phyloP scores from a whole-genome alignment of 2,113 vertebrate species.

The Pollimyrus isidori region DNA sequence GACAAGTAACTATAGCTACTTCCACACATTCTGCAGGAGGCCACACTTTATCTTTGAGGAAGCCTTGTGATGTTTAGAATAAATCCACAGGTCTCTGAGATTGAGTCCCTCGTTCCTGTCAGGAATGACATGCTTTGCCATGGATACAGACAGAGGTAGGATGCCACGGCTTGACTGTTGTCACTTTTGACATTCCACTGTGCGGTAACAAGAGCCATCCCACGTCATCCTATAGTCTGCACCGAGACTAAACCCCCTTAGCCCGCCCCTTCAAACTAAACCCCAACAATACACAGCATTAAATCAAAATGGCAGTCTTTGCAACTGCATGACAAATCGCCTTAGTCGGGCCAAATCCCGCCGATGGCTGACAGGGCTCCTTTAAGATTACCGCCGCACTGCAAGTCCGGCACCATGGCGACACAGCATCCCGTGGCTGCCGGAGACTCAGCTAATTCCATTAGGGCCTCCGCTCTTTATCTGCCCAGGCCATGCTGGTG shows the following conservation, averaged over 20 bases:
- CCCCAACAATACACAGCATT: not conserved
- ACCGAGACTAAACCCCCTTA: not conserved
- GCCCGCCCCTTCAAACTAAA: not conserved
- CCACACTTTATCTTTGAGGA: not conserved
- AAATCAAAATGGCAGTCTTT: conserved; percentile 8
- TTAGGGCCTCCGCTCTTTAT: conserved; percentile 26
- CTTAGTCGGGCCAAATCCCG: conserved; percentile 14
- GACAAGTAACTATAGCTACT: not conserved
- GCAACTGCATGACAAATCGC: conserved; percentile 25
- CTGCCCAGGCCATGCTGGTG: not conserved
- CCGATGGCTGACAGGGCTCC: not conserved
- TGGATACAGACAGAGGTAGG: not conserved
- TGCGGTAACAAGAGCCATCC: not conserved
- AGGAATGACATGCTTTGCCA: not conserved
- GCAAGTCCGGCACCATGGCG: not conserved
- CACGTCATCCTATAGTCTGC: not conserved
- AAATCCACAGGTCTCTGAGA: not conserved
- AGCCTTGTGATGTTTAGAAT: not conserved
- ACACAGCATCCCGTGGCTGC: conserved; percentile 14
- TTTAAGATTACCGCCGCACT: not conserved
- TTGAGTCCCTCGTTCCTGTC: not conserved
- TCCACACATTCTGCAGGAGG: not conserved
- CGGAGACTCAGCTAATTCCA: conserved; percentile 12
- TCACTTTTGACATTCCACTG: not conserved
- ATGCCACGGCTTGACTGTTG: not conserved